Percentiles rank a stretch among this genome's conserved stretches.
These are phyloP conservation scores for Geothlypis trichas DNA, from an alignment of 2,113 vertebrate genomes.

Conservation along the genomic window DNA sequence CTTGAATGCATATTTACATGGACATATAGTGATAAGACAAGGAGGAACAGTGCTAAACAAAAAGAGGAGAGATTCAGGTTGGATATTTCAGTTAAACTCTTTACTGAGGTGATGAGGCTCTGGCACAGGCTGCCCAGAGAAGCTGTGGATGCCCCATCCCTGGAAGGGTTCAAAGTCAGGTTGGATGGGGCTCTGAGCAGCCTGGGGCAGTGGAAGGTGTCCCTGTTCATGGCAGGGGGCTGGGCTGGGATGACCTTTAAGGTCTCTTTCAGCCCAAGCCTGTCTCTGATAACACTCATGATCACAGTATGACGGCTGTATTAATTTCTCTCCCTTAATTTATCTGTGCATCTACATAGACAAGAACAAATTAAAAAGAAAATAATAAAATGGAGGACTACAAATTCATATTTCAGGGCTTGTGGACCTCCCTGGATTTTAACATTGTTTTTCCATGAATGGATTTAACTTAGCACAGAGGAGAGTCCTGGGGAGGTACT, in stretches of 20 bases:
- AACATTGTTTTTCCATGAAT: not conserved
- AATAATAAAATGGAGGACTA: no score
- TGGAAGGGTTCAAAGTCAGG: not conserved
- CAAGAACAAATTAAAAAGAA: not conserved
- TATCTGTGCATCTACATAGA: not conserved
- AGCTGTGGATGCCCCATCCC: not conserved
- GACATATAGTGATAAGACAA: not conserved
- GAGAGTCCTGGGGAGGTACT: not conserved
- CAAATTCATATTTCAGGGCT: not conserved
- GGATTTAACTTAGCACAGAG: rapidly evolving
- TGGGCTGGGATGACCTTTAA: not conserved
- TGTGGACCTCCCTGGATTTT: not conserved
- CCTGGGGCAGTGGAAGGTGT: not conserved
- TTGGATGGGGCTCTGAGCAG: not conserved
- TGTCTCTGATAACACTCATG: not conserved
- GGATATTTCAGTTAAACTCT: not conserved
- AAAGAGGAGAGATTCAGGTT: not conserved
- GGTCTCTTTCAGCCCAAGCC: not conserved
- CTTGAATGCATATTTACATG: not conserved
- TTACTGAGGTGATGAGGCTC: not conserved
- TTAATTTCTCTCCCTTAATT: not conserved
- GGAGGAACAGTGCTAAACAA: not conserved
- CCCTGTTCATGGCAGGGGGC: not conserved
- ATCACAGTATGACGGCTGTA: rapidly evolving
- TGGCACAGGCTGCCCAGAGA: rapidly evolving